Evolutionary conservation across 2,888 invertebrate species (phyloP).

Genomic region (Steromphala cineraria): DNA sequence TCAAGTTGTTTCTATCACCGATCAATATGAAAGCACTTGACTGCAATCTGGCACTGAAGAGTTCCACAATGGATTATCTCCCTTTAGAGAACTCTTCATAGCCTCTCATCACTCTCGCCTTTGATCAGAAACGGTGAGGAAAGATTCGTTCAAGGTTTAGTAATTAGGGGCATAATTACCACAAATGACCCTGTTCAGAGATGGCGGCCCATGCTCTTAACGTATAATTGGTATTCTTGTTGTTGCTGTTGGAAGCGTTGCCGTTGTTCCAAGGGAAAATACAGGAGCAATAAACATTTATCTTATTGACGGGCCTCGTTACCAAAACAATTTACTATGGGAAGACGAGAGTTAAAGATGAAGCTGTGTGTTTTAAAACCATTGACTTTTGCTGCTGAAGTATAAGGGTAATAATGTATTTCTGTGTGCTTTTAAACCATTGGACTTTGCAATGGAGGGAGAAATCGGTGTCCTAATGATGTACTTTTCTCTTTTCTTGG

Average conservation of each 20-base stretch:
- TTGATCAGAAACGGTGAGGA: conserved; percentile 3
- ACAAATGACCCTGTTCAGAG: background rate
- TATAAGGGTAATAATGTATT: too few relatives aligned
- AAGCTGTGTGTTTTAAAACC: too few relatives aligned
- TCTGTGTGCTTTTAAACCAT: too few relatives aligned
- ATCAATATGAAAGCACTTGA: conserved; percentile 1
- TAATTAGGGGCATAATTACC: conserved; percentile 5
- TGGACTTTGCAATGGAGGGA: too few relatives aligned
- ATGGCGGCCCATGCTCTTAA: background rate
- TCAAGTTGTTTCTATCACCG: background rate
- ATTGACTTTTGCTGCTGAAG: too few relatives aligned
- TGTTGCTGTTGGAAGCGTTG: background rate
- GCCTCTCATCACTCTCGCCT: conserved; percentile 1
- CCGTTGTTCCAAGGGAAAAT: background rate
- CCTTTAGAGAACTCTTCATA: conserved; percentile 18
- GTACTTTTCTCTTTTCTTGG: too few relatives aligned
- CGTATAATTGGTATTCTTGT: background rate
- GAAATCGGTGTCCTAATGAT: too few relatives aligned
- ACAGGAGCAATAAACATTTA: conserved; percentile 1
- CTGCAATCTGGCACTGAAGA: conserved; percentile 12
- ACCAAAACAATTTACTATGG: background rate
- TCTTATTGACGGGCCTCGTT: conserved; percentile 13
- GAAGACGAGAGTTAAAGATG: too few relatives aligned
- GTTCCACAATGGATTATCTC: conserved; percentile 18
- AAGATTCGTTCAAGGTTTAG: conserved; percentile 10